These are phyloP conservation scores for Stenodema calcarata DNA, from an alignment of 2,888 invertebrate genomes.

Conservation along the genomic window DNA sequence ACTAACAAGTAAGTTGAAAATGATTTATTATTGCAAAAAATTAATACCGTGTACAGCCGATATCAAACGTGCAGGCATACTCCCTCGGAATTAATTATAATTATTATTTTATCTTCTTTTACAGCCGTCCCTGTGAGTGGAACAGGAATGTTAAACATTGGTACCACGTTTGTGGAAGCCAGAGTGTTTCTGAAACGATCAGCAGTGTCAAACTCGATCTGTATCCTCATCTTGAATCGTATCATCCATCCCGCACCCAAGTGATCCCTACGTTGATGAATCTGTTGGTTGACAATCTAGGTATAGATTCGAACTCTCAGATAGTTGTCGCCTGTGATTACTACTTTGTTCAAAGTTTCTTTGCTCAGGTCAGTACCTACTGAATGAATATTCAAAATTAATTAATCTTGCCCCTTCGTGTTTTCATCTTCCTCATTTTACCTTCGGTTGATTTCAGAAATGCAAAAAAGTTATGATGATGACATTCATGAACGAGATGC, in stretches of 20 bases:
- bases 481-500: conserved; percentile 13
- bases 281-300: background rate
- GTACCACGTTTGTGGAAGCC: conserved; percentile 24
- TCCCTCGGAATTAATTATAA: background rate
- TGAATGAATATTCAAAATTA: too few species aligned
- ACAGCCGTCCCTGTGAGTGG: conserved; percentile 38
- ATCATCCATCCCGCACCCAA: background rate
- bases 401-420: too few species aligned
- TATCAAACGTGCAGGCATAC: too few species aligned
- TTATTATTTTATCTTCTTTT: background rate
- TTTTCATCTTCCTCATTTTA: too few species aligned
- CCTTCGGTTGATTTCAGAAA: conserved; percentile 34
- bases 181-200: conserved; percentile 7
- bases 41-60: too few species aligned
- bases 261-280: conserved; percentile 15
- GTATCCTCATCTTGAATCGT: conserved; percentile 3
- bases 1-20: conserved; percentile 29
- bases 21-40: too few species aligned
- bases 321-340: conserved; percentile 32
- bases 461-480: conserved; percentile 19
- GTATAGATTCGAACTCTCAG: conserved; percentile 11
- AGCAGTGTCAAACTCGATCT: conserved; percentile 31
- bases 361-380: conserved; percentile 9
- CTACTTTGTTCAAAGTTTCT: conserved; percentile 26
- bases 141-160: conserved; percentile 30